phyloP scores from a whole-genome alignment of 2,888 invertebrate genomes.

The Bedellia somnulentella region DNA sequence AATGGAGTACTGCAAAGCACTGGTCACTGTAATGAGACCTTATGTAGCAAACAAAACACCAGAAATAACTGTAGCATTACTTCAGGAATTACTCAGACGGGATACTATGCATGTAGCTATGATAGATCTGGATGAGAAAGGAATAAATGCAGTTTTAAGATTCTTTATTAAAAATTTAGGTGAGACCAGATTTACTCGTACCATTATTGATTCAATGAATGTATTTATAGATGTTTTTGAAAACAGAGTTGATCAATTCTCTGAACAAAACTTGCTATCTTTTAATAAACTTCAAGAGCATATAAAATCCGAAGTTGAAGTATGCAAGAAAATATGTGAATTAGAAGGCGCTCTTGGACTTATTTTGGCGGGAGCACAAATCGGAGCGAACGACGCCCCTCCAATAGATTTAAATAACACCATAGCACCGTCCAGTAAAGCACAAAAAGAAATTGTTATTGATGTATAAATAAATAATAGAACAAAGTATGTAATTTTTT shows the following conservation, averaged over 20 bases:
- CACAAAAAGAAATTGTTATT: too few relatives aligned
- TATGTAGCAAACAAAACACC: slow-evolving; percentile 68
- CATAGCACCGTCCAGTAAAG: too few relatives aligned
- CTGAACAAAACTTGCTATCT: slow-evolving; percentile 62
- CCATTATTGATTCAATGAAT: slow-evolving; percentile 73
- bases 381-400: too few relatives aligned
- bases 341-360: slow-evolving; percentile 72
- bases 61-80: slow-evolving; percentile 74
- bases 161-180: slow-evolving; percentile 78
- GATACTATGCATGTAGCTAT: slow-evolving; percentile 77
- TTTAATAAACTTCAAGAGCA: slow-evolving; percentile 64
- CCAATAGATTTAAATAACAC: too few relatives aligned
- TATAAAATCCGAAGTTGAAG: slow-evolving; percentile 68
- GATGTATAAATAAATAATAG: too few relatives aligned
- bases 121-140: slow-evolving; percentile 68
- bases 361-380: slow-evolving; percentile 63
- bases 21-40: slow-evolving; percentile 68
- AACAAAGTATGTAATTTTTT: too few relatives aligned
- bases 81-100: slow-evolving; percentile 86
- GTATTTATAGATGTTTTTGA: slow-evolving; percentile 77
- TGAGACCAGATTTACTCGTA: slow-evolving; percentile 72
- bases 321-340: slow-evolving; percentile 65
- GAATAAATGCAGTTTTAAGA: slow-evolving; percentile 66
- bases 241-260: slow-evolving; percentile 62
- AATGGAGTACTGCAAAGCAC: slow-evolving; percentile 81